Conservation (phyloP, 2,797 vertebrate species). For the Centropyge bicolor region DNA sequence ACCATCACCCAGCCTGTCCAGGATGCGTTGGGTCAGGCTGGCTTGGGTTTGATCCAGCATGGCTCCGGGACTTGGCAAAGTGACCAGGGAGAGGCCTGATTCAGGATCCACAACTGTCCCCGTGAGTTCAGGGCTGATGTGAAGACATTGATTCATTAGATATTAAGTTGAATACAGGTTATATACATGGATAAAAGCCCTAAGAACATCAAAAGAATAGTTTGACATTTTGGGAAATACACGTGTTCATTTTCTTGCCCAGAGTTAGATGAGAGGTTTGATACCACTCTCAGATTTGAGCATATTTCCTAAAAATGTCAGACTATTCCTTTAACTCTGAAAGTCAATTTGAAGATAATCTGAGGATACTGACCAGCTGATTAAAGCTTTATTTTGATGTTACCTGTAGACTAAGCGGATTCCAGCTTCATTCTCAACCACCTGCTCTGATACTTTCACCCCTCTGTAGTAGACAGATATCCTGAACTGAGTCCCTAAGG, state of each 20-base stretch:
- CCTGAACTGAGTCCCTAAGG: slow-evolving; percentile 83
- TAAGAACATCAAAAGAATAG: neutral
- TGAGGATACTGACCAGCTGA: neutral
- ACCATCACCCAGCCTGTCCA: slow-evolving; percentile 83
- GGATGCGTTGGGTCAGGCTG: slow-evolving; percentile 80
- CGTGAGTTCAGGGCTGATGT: slow-evolving; percentile 60
- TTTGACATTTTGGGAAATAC: neutral
- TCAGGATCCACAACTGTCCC: slow-evolving; percentile 18
- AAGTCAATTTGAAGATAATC: neutral
- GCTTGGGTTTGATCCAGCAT: slow-evolving; percentile 82
- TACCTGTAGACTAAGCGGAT: slow-evolving; percentile 86
- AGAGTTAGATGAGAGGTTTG: neutral
- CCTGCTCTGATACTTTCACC: slow-evolving; percentile 76
- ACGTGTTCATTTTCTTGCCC: no score
- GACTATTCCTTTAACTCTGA: neutral
- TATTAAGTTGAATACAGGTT: neutral
- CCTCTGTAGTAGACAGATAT: slow-evolving; percentile 89
- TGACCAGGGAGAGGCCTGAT: slow-evolving; percentile 76
- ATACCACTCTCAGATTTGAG: neutral
- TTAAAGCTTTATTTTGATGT: neutral
- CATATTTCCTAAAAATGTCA: neutral
- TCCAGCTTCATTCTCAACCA: slow-evolving; percentile 81
- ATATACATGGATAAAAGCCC: neutral
- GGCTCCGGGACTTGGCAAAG: slow-evolving; percentile 78
- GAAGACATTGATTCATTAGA: slow-evolving; percentile 13